Evolutionary conservation across 2,113 vertebrate genomes (phyloP).

Genomic region (Pangasianodon hypophthalmus): DNA sequence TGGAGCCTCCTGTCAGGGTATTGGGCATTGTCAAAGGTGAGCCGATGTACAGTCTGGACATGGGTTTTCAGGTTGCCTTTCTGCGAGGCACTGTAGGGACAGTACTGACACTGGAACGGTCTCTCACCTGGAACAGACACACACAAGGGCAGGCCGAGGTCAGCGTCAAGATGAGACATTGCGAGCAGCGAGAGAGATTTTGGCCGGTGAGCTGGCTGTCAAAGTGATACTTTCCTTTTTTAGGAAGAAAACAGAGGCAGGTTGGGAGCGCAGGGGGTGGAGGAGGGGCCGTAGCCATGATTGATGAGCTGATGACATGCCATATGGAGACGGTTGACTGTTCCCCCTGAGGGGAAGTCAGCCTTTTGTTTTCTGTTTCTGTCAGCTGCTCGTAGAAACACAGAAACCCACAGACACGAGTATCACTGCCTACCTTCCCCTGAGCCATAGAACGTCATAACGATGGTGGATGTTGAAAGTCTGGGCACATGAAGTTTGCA

Average conservation of each 20-base stretch:
- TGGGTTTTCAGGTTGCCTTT: conserved; percentile 82
- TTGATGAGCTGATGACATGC: conserved; percentile 72
- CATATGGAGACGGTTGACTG: conserved; percentile 71
- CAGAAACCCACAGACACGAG: conserved; percentile 50
- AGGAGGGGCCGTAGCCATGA: conserved; percentile 64
- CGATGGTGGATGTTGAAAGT: conserved; percentile 51
- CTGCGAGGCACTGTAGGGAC: conserved; percentile 84
- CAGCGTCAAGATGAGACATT: conserved; percentile 43
- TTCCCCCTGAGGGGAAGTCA: conserved; percentile 70
- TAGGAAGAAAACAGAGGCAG: conserved; percentile 53
- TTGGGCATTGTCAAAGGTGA: conserved; percentile 63
- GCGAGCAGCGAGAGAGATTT: conserved; percentile 35
- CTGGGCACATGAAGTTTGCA: conserved; percentile 50
- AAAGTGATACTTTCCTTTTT: conserved; percentile 49
- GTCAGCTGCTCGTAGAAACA: conserved; percentile 65
- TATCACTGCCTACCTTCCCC: conserved; percentile 58
- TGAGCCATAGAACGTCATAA: conserved; percentile 57
- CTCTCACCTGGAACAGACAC: conserved; percentile 74
- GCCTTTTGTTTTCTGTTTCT: conserved; percentile 68
- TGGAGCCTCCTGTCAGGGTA: conserved; percentile 54
- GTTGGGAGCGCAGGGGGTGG: conserved; percentile 48
- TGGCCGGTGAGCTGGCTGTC: conserved; percentile 44
- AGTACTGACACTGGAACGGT: conserved; percentile 78
- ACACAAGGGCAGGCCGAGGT: conserved; percentile 57
- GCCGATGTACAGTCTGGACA: conserved; percentile 57